Conservation (phyloP, 2,888 invertebrate genomes). For the Erebia aethiops region DNA sequence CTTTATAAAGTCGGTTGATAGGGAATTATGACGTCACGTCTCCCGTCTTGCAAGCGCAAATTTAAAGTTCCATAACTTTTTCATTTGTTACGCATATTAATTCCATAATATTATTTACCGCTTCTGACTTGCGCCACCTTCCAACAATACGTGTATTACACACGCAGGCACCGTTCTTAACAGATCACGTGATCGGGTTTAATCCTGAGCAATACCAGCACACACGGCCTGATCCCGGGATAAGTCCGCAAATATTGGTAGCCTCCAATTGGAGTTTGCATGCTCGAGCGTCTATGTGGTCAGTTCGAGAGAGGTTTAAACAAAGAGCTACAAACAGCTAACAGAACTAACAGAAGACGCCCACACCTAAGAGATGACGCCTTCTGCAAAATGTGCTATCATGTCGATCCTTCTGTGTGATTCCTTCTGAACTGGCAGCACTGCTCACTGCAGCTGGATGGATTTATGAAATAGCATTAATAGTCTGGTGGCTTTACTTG, state of each 20-base stretch:
- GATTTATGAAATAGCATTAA: too few species aligned
- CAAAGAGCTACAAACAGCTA: conserved; percentile 1
- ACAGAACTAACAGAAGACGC: background rate
- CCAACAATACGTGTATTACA: conserved; percentile 62
- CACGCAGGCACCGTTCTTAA: conserved; percentile 65
- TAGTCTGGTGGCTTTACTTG: too few species aligned
- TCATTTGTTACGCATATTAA: too few species aligned
- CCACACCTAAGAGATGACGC: background rate
- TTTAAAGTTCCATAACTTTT: too few species aligned
- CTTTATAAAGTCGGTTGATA: too few species aligned
- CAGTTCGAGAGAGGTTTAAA: conserved; percentile 26
- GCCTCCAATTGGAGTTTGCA: conserved; percentile 39
- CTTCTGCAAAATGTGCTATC: background rate
- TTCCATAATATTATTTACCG: background rate
- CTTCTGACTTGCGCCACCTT: conserved; percentile 45
- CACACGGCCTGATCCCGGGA: conserved; percentile 62
- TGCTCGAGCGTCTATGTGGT: conserved; percentile 36
- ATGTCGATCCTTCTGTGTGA: background rate
- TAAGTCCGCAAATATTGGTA: conserved; percentile 65
- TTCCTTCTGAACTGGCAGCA: too few species aligned
- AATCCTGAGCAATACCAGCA: conserved; percentile 61
- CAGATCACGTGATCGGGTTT: conserved; percentile 68
- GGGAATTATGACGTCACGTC: too few species aligned
- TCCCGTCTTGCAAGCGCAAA: too few species aligned
- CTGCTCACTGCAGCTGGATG: background rate